A percentile compares a stretch with the other conserved stretches of the same genome.
Evolutionary conservation across 2,888 invertebrate genomes (phyloP).

Genomic region (Opisthograptis luteolata): DNA sequence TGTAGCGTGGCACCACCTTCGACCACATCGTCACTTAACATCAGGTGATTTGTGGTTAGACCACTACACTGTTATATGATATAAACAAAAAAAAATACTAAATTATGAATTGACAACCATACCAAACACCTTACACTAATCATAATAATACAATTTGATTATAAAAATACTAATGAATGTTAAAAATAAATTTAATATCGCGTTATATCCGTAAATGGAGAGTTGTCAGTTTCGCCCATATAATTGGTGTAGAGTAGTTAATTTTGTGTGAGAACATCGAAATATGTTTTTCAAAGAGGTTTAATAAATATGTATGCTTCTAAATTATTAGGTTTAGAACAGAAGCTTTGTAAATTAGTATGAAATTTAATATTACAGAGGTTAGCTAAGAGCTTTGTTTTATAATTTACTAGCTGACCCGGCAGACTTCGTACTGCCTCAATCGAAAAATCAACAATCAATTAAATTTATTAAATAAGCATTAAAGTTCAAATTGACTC

Average conservation of each 20-base stretch:
- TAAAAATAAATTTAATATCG: slow-evolving; percentile 24
- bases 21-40: no score
- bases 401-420: no score
- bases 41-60: no score
- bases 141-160: slow-evolving; percentile 13
- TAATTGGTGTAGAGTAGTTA: slow-evolving; percentile 15
- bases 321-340: slow-evolving; percentile 2
- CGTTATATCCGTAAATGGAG: slow-evolving; percentile 24
- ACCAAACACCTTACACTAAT: slow-evolving; percentile 24
- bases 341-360: slow-evolving; percentile 10
- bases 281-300: slow-evolving; percentile 13
- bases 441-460: no score
- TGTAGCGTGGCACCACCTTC: no score
- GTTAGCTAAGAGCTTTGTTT: background rate
- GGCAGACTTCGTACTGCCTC: no score
- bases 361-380: background rate
- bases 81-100: slow-evolving; percentile 40
- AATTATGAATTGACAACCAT: slow-evolving; percentile 43
- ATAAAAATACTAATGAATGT: slow-evolving; percentile 24
- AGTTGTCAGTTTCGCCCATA: slow-evolving; percentile 11
- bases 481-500: no score
- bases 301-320: slow-evolving; percentile 12
- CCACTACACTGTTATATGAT: no score
- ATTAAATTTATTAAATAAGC: no score
- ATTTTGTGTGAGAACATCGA: slow-evolving; percentile 15